Conservation (phyloP, 1,140 invertebrate species). For the Solenopsis fugax region DNA sequence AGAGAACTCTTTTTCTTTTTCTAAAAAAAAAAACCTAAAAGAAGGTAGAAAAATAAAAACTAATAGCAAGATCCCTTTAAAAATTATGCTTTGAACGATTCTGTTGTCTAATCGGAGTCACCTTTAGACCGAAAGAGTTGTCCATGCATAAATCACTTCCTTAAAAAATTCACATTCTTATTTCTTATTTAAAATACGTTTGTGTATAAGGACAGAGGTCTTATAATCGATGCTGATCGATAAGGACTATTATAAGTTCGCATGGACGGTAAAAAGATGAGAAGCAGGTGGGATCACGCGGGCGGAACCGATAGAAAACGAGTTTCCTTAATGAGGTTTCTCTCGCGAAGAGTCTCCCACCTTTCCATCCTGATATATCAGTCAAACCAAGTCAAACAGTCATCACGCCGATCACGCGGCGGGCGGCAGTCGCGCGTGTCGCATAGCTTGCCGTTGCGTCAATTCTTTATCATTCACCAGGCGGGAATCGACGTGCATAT, state of each 20-base stretch:
- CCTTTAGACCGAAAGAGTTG: background rate
- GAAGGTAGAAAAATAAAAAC: too few species aligned
- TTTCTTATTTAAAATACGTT: background rate
- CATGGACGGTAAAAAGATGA: background rate
- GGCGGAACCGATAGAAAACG: slow-evolving; percentile 6
- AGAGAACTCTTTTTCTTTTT: too few species aligned
- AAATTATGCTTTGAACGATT: background rate
- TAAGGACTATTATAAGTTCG: background rate
- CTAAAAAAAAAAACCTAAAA: too few species aligned
- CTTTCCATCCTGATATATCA: slow-evolving; percentile 6
- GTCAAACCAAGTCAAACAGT: background rate
- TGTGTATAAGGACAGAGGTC: background rate
- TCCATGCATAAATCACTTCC: background rate
- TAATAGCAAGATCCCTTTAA: background rate
- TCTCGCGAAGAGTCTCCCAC: background rate
- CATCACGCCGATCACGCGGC: too few species aligned
- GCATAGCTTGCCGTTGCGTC: background rate
- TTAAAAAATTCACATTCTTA: slow-evolving; percentile 3
- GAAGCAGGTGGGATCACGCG: background rate
- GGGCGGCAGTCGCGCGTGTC: background rate
- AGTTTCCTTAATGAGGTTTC: background rate
- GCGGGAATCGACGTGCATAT: background rate
- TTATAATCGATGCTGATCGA: background rate
- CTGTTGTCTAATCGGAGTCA: too few species aligned
- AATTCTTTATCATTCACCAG: background rate